A percentile compares a stretch with the other conserved stretches of the same genome.
These are phyloP conservation scores for Pristionchus maxplancki DNA, from an alignment of 2,888 invertebrate species.

Conservation along the genomic window DNA sequence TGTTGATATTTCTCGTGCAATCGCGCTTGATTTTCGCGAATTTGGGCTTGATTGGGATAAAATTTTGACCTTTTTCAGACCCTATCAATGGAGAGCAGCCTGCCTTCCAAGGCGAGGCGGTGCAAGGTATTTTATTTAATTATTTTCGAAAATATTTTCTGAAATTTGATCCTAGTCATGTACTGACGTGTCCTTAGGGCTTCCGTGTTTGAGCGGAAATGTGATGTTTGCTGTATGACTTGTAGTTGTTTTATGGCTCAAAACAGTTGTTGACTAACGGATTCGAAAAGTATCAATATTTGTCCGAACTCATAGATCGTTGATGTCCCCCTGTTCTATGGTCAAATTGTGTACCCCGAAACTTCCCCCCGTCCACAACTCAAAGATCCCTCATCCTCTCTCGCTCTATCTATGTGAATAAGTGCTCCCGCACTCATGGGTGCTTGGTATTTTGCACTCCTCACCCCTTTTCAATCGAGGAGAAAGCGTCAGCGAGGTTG, in stretches of 20 bases:
- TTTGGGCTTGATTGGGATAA: neutral
- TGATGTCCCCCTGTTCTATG: no score
- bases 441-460: neutral
- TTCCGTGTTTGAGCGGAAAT: neutral
- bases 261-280: neutral
- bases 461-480: neutral
- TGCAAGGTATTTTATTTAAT: conserved; percentile 9
- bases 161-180: neutral
- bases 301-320: no score
- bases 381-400: neutral
- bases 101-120: neutral
- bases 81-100: neutral
- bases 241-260: neutral
- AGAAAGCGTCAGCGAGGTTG: neutral
- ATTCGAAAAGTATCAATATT: neutral
- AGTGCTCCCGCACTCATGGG: neutral
- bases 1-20: neutral
- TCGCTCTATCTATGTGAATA: neutral
- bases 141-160: neutral
- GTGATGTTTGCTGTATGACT: neutral
- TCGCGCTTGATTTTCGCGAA: neutral
- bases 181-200: neutral
- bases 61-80: no score
- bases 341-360: no score
- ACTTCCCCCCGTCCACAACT: neutral